These are phyloP conservation scores for Ennomos fuscantarius DNA, from an alignment of 2,888 invertebrate species.

Conservation along the genomic window DNA sequence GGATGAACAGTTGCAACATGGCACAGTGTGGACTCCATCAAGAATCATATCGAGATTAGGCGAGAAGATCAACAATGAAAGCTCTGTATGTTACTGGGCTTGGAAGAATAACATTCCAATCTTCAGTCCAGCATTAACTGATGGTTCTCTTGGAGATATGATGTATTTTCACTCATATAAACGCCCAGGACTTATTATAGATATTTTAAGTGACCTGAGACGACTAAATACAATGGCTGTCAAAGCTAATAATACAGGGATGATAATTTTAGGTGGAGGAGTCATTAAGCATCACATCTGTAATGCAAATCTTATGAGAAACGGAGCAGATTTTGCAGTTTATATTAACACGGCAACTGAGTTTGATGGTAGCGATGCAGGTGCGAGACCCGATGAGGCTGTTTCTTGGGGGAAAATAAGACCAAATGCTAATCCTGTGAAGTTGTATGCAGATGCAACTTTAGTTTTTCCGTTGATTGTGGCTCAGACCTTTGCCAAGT, in stretches of 20 bases:
- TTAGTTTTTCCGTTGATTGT: slow-evolving; percentile 97
- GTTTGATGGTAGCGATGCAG: slow-evolving; percentile 99
- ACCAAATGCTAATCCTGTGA: slow-evolving; percentile 94
- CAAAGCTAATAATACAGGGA: slow-evolving; percentile 96
- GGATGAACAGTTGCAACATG: slow-evolving; percentile 91
- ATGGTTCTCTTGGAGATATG: slow-evolving; percentile 99
- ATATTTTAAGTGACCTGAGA: slow-evolving; percentile 96
- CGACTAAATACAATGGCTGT: slow-evolving; percentile 97
- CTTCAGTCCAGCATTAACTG: slow-evolving; percentile 98
- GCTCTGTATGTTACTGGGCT: slow-evolving; percentile 99
- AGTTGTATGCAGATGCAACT: slow-evolving; percentile 97
- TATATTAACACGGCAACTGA: slow-evolving; percentile 98
- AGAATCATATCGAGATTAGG: slow-evolving; percentile 89
- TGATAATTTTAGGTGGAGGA: slow-evolving; percentile 98
- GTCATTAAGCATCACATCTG: slow-evolving; percentile 99
- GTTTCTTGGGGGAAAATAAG: slow-evolving; percentile 99
- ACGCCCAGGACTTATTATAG: slow-evolving; percentile 96
- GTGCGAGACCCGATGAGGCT: slow-evolving; percentile 99
- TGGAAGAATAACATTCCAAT: slow-evolving; percentile 98
- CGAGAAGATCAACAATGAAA: slow-evolving; percentile 94
- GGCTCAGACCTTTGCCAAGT: slow-evolving; percentile 97
- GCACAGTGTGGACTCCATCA: slow-evolving; percentile 94
- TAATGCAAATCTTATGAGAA: slow-evolving; percentile 99
- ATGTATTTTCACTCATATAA: slow-evolving; percentile 99
- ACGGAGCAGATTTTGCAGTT: slow-evolving; percentile 98